Base-by-base conservation (phyloP, 2,888 invertebrate genomes). In the Amblyteles armatorius region DNA sequence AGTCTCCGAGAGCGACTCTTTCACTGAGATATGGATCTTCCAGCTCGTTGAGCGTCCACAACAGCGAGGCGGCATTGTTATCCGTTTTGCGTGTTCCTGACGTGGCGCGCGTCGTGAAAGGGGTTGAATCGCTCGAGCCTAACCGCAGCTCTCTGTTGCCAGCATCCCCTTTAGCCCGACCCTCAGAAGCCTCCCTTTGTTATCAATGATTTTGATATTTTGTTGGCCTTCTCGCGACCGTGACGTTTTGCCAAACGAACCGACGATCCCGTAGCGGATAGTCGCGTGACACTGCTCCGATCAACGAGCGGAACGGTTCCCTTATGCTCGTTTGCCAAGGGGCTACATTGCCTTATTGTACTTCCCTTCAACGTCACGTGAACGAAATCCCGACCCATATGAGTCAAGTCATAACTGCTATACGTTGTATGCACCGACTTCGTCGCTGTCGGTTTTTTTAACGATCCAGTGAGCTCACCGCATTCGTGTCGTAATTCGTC, bases 1-100 rank as follows among this genome's bases (percentile, higher is more conserved):
- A 73, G 68, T 81, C 65, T n/a, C 67, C 79, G 87, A 91, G 90
- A 90, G 88, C 90, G 84, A 90, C 90, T 92, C 90, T 89, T 90
- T 88, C 85, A 90, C 88, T 90, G 91, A 92, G 91, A 92, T 92
- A 93, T 90, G 92, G 88, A 91, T 91, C 92, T 93, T 92, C 92
- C 92, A 90, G 90, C 90, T 92, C 92, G 92, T 92, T 92, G 92
- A 91, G 87, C 92, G 88, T 88, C 88, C 90, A 92, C 89, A 92
- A 91, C 87, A 87, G 89, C 88, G 88, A 86, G 89, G 88, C 88
- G 63, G 57, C 65, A 65, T 57, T 77, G 81, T 55, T 81, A 73
- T 73, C 77, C 60, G 73, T 81, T 81, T 71, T 65, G 73, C 69
- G 78, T 22, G 78, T 48, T 84, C 55, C 29, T 36, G 36, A 88